phyloP scores from a whole-genome alignment of 2,113 vertebrate genomes.

The Ictalurus punctatus region DNA sequence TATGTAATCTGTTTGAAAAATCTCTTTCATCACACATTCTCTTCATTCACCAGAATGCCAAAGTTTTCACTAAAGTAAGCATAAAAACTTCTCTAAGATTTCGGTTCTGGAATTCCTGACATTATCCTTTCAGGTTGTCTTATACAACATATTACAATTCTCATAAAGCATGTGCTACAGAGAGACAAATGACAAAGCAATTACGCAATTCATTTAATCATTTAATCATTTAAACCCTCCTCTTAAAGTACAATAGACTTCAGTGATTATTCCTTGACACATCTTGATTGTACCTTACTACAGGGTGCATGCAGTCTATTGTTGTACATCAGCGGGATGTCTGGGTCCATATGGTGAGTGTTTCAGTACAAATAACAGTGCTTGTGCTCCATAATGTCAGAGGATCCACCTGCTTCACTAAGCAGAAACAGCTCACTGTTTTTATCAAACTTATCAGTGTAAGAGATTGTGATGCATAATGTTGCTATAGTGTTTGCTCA shows the following conservation, averaged over 20 bases:
- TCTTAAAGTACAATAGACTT: slow-evolving; percentile 25
- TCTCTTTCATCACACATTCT: not conserved
- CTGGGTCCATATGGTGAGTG: slow-evolving; percentile 43
- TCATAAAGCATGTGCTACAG: slow-evolving; percentile 22
- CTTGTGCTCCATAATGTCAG: slow-evolving; percentile 8
- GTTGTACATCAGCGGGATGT: slow-evolving; percentile 19
- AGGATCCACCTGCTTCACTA: not conserved
- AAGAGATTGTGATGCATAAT: not conserved
- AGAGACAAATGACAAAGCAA: slow-evolving; percentile 15
- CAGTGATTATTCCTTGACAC: slow-evolving; percentile 35
- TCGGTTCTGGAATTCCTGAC: not conserved
- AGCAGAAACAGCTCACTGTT: not conserved
- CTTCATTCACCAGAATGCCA: not conserved
- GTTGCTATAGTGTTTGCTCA: not conserved
- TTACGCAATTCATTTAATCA: slow-evolving; percentile 1
- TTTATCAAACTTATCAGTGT: not conserved
- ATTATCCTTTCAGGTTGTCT: not conserved
- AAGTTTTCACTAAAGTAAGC: not conserved
- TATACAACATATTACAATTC: not conserved
- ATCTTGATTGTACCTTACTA: slow-evolving; percentile 29
- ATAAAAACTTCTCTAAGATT: not conserved
- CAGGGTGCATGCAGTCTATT: slow-evolving; percentile 11
- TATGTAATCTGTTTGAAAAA: not conserved
- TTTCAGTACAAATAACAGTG: slow-evolving; percentile 49
- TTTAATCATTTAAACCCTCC: slow-evolving; percentile 45